Conservation (phyloP, 2,113 vertebrate genomes). For the Paradisaea rubra region DNA sequence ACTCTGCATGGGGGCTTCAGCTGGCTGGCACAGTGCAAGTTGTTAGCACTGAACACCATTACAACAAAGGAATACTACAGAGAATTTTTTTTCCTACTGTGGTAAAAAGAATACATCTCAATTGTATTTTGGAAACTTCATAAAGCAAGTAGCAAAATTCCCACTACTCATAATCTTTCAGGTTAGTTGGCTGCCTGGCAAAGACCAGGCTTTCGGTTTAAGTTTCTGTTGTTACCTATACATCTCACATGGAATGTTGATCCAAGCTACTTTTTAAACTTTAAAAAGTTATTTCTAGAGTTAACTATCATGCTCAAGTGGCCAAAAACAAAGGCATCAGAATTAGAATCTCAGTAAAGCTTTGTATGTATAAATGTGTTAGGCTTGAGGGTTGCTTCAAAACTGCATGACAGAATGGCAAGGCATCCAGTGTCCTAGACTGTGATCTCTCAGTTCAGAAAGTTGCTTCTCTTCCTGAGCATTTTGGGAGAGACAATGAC, state of each 20-base stretch:
- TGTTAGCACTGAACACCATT: neutral
- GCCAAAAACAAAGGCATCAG: neutral
- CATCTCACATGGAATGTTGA: neutral
- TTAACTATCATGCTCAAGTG: neutral
- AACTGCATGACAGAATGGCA: neutral
- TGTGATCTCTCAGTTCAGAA: neutral
- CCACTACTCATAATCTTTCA: neutral
- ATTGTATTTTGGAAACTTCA: neutral
- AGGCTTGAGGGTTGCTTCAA: neutral
- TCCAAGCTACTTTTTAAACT: neutral
- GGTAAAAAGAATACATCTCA: neutral
- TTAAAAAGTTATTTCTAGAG: neutral
- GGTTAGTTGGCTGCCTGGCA: neutral
- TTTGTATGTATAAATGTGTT: neutral
- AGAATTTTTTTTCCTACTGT: neutral
- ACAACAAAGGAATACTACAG: neutral
- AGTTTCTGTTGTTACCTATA: neutral
- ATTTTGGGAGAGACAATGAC: neutral
- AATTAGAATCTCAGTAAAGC: neutral
- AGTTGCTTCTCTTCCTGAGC: neutral
- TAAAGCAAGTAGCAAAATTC: neutral
- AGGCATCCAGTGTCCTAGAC: neutral
- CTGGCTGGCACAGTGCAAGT: neutral
- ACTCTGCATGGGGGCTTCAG: neutral
- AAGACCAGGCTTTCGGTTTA: neutral